Evolutionary conservation across 2,113 vertebrate genomes (phyloP).

Genomic region (Sinocyclocheilus maitianheensis): DNA sequence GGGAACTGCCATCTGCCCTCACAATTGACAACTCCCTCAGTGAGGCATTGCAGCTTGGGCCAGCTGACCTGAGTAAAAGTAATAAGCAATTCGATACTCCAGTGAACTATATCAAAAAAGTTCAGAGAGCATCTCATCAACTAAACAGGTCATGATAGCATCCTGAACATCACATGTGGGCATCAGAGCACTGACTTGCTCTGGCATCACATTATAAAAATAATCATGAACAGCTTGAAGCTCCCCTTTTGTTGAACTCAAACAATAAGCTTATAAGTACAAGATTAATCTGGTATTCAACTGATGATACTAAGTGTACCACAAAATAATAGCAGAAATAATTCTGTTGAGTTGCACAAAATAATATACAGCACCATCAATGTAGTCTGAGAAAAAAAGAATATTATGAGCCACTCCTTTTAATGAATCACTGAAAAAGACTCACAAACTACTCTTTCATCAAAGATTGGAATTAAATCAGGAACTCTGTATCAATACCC

Average conservation of each 20-base stretch:
- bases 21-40: not conserved
- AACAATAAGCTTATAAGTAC: not conserved
- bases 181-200: not conserved
- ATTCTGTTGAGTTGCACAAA: not conserved
- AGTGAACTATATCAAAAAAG: not conserved
- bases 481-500: not conserved
- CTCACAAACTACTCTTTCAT: not conserved
- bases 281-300: no score
- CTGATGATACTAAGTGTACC: not conserved
- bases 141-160: not conserved
- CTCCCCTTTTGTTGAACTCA: not conserved
- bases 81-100: conserved; percentile 8
- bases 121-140: not conserved
- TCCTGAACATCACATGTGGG: not conserved
- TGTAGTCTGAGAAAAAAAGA: not conserved
- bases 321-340: not conserved
- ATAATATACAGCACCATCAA: not conserved
- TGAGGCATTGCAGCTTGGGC: not conserved
- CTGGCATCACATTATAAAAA: not conserved
- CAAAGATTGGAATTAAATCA: not conserved
- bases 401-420: not conserved
- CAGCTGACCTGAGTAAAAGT: not conserved
- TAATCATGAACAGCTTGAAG: not conserved
- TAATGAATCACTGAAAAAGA: not conserved
- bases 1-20: not conserved